Conservation (phyloP, 2,797 vertebrate genomes). For the Sebastes vulpes region DNA sequence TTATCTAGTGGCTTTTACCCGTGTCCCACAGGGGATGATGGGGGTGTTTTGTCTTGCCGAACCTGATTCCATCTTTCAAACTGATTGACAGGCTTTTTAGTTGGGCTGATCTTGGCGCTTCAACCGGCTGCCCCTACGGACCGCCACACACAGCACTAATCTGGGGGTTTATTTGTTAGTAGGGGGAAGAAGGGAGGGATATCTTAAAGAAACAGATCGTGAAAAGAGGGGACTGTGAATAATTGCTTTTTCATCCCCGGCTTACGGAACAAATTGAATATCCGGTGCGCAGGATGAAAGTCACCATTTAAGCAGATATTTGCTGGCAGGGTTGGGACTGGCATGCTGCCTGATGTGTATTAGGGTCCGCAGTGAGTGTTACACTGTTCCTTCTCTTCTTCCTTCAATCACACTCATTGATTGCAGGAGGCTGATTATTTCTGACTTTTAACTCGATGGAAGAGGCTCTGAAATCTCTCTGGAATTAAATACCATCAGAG, state of each 20-base stretch:
- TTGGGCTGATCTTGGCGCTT: slow-evolving; percentile 56
- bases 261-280: slow-evolving; percentile 88
- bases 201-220: slow-evolving; percentile 88
- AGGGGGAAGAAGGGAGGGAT: slow-evolving; percentile 60
- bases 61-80: slow-evolving; percentile 57
- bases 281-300: slow-evolving; percentile 80
- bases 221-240: slow-evolving; percentile 84
- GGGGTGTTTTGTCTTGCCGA: slow-evolving; percentile 20
- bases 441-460: slow-evolving; percentile 70
- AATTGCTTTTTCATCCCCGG: slow-evolving; percentile 87
- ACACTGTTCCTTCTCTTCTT: slow-evolving; percentile 44
- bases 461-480: slow-evolving; percentile 51
- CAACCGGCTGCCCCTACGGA: slow-evolving; percentile 45
- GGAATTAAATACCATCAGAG: slow-evolving; percentile 58
- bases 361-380: slow-evolving; percentile 42
- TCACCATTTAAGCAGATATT: slow-evolving; percentile 83
- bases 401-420: slow-evolving; percentile 76
- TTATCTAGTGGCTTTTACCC: slow-evolving; percentile 75
- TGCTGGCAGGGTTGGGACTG: slow-evolving; percentile 66
- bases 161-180: slow-evolving; percentile 76
- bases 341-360: slow-evolving; percentile 64
- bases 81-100: slow-evolving; percentile 74
- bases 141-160: slow-evolving; percentile 75
- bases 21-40: slow-evolving; percentile 38
- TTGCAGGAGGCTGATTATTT: slow-evolving; percentile 78